phyloP scores from a whole-genome alignment of 1,140 invertebrate genomes.

The Dendroctonus valens region DNA sequence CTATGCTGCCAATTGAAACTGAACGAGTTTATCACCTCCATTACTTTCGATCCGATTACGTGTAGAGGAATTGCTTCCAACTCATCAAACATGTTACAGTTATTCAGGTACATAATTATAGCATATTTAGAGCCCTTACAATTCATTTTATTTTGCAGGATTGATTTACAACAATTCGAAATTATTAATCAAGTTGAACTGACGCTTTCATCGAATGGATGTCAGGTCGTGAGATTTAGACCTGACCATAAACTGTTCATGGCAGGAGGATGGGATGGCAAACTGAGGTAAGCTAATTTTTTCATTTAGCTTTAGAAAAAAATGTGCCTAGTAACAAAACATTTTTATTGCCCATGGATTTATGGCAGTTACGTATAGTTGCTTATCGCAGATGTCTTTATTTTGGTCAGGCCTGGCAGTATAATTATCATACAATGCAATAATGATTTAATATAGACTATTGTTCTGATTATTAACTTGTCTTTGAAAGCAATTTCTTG shows the following conservation, averaged over 20 bases:
- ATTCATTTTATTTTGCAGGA: constrained; percentile 36
- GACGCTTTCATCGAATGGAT: constrained; percentile 68
- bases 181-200: constrained; percentile 60
- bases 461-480: too few species aligned
- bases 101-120: constrained; percentile 45
- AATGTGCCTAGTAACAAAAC: neutral
- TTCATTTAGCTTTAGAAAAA: neutral
- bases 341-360: too few species aligned
- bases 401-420: too few species aligned
- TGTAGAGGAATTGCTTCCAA: constrained; percentile 65
- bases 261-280: constrained; percentile 73
- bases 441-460: too few species aligned
- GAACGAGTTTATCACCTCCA: constrained; percentile 64
- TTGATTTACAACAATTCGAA: constrained; percentile 56
- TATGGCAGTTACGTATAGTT: too few species aligned
- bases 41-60: constrained; percentile 65
- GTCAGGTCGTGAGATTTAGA: constrained; percentile 66
- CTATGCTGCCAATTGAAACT: constrained; percentile 59
- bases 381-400: too few species aligned
- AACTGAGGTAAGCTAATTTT: constrained; percentile 49
- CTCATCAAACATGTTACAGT: constrained; percentile 59
- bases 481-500: too few species aligned
- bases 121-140: neutral
- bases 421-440: too few species aligned
- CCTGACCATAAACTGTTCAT: constrained; percentile 73